Percentiles rank a stretch among this genome's conserved stretches.
phyloP scores from a whole-genome alignment of 2,888 invertebrate genomes.

The Mythimna ferrago region DNA sequence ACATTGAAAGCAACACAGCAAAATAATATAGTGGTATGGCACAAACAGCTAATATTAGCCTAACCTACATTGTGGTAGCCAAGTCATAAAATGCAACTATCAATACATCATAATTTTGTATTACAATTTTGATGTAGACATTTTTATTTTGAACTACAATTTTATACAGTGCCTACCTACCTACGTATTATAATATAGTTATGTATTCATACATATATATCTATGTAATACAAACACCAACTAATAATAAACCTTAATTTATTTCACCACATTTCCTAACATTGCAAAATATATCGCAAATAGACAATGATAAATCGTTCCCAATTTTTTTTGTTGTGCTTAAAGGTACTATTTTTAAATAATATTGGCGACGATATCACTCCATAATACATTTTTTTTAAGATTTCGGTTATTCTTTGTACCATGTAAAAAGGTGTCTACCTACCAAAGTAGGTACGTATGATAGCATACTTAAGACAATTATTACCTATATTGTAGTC shows the following conservation, averaged over 20 bases:
- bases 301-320: neutral
- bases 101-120: too few relatives aligned
- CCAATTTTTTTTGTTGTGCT: neutral
- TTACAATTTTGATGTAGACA: too few relatives aligned
- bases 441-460: too few relatives aligned
- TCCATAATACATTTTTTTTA: neutral
- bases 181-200: neutral
- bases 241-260: neutral
- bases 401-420: neutral
- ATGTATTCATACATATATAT: neutral
- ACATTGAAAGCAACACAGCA: slow-evolving; percentile 15
- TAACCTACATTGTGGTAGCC: neutral
- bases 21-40: slow-evolving; percentile 22
- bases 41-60: neutral
- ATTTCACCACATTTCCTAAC: neutral
- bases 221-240: neutral
- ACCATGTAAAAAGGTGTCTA: neutral
- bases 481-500: too few relatives aligned
- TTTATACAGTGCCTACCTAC: slow-evolving; percentile 2
- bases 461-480: too few relatives aligned
- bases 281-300: neutral
- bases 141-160: neutral
- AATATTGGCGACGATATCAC: too few relatives aligned
- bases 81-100: neutral
- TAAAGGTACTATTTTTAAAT: too few relatives aligned